These are phyloP conservation scores for Esox niger DNA, from an alignment of 2,113 vertebrate species.

Conservation along the genomic window DNA sequence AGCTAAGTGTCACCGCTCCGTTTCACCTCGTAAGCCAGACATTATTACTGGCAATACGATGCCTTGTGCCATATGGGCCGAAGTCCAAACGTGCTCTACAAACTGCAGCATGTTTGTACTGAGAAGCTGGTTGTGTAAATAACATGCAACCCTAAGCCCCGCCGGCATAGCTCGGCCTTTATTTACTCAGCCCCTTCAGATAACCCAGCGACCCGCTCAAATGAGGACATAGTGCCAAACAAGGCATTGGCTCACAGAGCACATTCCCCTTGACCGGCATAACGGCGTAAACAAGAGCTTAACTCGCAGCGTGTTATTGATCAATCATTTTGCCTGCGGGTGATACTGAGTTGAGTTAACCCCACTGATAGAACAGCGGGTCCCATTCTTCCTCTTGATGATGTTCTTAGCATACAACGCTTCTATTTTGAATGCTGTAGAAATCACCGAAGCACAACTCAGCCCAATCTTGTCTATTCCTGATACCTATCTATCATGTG, in stretches of 20 bases:
- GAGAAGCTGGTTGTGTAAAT: background rate
- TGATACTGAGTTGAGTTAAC: background rate
- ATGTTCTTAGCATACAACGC: no score
- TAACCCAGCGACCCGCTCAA: conserved; percentile 24
- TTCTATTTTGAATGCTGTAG: no score
- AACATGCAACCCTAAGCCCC: background rate
- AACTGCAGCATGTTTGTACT: background rate
- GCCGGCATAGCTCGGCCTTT: conserved; percentile 16
- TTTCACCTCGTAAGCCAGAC: no score
- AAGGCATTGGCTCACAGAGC: background rate
- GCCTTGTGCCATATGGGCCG: no score
- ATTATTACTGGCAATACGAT: no score
- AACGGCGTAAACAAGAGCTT: background rate
- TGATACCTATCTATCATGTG: background rate
- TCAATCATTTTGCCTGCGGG: background rate
- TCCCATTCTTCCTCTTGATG: no score
- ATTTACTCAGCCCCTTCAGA: conserved; percentile 7
- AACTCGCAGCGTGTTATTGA: background rate
- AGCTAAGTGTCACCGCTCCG: no score
- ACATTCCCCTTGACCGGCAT: background rate
- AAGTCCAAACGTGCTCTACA: background rate
- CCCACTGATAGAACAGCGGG: no score
- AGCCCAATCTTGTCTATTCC: no score
- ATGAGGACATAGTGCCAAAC: background rate
- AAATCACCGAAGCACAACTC: no score